These are phyloP conservation scores for Apis cerana DNA, from an alignment of 1,140 invertebrate genomes.

Conservation along the genomic window DNA sequence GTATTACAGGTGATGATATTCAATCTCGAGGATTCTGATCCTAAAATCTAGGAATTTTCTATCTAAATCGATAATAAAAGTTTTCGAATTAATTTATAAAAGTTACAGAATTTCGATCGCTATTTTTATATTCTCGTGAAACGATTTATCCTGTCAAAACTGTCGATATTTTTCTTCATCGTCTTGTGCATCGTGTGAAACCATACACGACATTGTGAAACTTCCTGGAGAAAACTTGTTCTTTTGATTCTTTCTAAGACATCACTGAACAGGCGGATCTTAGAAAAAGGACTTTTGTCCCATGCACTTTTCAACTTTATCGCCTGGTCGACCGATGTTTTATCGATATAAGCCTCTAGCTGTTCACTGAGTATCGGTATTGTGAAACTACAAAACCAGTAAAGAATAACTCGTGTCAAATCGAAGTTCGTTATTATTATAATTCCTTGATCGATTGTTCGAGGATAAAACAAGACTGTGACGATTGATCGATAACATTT, in stretches of 20 bases:
- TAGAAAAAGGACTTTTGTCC: not conserved
- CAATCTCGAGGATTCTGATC: too few relatives aligned
- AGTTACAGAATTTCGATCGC: too few relatives aligned
- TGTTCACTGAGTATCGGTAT: not conserved
- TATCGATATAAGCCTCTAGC: conserved; percentile 4
- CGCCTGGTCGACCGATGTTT: conserved; percentile 5
- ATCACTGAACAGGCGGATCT: not conserved
- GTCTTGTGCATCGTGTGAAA: not conserved
- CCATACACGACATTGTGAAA: not conserved
- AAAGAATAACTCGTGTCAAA: not conserved
- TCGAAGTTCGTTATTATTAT: not conserved
- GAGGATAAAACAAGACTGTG: too few relatives aligned
- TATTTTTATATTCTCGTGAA: too few relatives aligned
- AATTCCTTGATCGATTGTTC: not conserved
- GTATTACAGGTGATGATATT: too few relatives aligned
- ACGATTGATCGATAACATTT: too few relatives aligned
- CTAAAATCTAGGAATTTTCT: too few relatives aligned
- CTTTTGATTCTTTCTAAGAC: not conserved
- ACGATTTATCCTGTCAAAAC: too few relatives aligned
- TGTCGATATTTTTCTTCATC: not conserved
- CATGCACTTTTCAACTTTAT: conserved; percentile 5
- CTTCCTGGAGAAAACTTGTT: not conserved
- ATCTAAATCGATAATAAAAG: too few relatives aligned
- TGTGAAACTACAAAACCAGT: not conserved
- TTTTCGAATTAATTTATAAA: too few relatives aligned